A percentile compares a stretch with the other conserved stretches of the same genome.
These are phyloP conservation scores for Chelmon rostratus DNA, from an alignment of 2,797 vertebrate genomes.

Conservation along the genomic window DNA sequence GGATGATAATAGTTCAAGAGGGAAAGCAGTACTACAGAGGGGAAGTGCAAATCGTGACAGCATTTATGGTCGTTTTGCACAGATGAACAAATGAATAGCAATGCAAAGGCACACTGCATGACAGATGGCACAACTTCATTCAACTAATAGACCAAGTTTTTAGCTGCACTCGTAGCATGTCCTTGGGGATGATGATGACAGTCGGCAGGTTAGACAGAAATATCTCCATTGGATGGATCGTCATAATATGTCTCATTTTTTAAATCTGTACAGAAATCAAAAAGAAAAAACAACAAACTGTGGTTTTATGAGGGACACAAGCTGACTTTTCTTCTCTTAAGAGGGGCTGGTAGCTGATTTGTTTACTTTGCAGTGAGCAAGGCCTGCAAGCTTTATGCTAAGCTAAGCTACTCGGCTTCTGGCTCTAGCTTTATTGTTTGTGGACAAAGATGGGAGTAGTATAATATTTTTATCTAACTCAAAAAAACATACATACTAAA, in stretches of 20 bases:
- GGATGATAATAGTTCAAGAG: conserved; percentile 22
- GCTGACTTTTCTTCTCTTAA: neutral
- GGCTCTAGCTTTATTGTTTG: too few species aligned
- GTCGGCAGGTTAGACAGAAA: neutral
- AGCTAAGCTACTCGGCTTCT: neutral
- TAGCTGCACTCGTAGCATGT: neutral
- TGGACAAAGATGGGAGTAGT: too few species aligned
- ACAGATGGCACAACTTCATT: neutral
- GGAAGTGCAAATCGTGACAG: neutral
- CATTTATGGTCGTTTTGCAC: conserved; percentile 1
- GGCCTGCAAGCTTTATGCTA: too few species aligned
- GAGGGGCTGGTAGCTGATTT: neutral
- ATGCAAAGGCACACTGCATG: neutral
- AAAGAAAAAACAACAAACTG: neutral
- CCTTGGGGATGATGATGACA: neutral
- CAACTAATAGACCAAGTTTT: neutral
- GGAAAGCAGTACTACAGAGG: conserved; percentile 6
- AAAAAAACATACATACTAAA: neutral
- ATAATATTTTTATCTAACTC: too few species aligned
- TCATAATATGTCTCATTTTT: neutral
- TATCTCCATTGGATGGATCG: neutral
- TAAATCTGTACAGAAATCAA: neutral
- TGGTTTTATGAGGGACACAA: too few species aligned
- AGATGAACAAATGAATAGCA: neutral
- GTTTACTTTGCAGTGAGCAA: neutral